phyloP scores from a whole-genome alignment of 2,797 vertebrate species.

The Pseudopleuronectes americanus region DNA sequence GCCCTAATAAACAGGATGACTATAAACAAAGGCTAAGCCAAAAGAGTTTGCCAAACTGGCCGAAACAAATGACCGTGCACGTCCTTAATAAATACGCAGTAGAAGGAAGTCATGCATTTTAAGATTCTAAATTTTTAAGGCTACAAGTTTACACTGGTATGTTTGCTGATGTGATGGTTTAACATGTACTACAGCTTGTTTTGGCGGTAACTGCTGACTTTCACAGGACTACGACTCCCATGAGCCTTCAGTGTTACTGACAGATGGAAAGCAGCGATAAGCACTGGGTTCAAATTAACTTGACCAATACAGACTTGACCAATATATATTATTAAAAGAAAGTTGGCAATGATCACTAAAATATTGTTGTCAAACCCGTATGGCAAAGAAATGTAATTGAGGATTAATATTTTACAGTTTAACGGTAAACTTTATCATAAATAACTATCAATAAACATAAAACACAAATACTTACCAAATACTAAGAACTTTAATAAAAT shows the following conservation, averaged over 20 bases:
- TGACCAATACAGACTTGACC: no score
- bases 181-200: conserved; percentile 45
- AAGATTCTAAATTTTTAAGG: conserved; percentile 1
- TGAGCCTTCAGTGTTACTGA: conserved; percentile 60
- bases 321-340: no score
- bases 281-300: conserved; percentile 12
- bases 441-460: no score
- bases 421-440: no score
- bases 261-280: conserved; percentile 60
- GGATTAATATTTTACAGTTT: no score
- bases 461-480: no score
- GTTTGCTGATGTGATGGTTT: conserved; percentile 33
- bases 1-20: conserved; percentile 62
- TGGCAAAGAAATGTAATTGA: no score
- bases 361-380: no score
- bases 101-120: conserved; percentile 37
- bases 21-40: conserved; percentile 63
- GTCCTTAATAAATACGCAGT: conserved; percentile 46
- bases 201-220: conserved; percentile 48
- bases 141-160: not conserved
- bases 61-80: conserved; percentile 53
- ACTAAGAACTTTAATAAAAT: no score
- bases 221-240: conserved; percentile 50
- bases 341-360: no score
- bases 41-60: conserved; percentile 55